Percentiles rank a stretch among this genome's conserved stretches.
phyloP scores from a whole-genome alignment of 2,113 vertebrate species.

The Scomber colias region DNA sequence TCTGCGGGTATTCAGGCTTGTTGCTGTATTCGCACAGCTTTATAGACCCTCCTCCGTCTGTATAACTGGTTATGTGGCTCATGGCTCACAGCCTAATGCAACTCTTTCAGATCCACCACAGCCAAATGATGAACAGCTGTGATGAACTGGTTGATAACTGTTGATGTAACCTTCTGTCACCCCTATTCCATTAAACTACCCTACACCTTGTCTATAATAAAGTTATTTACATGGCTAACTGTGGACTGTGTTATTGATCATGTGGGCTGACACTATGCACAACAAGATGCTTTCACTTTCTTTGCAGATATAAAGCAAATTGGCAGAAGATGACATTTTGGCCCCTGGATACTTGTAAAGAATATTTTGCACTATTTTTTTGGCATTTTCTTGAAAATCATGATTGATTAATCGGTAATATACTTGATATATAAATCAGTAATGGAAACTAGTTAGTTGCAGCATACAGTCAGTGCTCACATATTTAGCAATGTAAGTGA shows the following conservation, averaged over 20 bases:
- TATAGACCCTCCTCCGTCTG: constrained; percentile 13
- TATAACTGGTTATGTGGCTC: constrained; percentile 10
- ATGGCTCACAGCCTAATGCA: constrained; percentile 6
- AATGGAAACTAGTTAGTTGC: no score
- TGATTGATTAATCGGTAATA: no score
- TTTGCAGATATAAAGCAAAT: no score
- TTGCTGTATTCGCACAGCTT: constrained; percentile 3
- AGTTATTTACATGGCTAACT: constrained; percentile 46
- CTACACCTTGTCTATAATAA: constrained; percentile 64
- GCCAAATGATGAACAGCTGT: constrained; percentile 3
- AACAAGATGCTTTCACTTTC: not conserved
- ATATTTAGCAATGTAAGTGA: no score
- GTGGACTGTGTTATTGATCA: not conserved
- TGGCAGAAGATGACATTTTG: no score
- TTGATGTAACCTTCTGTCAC: constrained; percentile 15
- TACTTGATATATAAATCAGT: no score
- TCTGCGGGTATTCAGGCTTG: constrained; percentile 33
- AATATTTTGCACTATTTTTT: no score
- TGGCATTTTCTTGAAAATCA: no score
- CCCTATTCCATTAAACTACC: constrained; percentile 27
- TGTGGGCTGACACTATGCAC: not conserved
- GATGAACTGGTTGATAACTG: constrained; percentile 18
- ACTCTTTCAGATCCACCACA: constrained; percentile 16
- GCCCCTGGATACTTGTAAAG: no score
- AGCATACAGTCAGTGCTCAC: no score